These are phyloP conservation scores for Drosophila equinoxialis DNA, from an alignment of 1,140 invertebrate genomes.

Conservation along the genomic window DNA sequence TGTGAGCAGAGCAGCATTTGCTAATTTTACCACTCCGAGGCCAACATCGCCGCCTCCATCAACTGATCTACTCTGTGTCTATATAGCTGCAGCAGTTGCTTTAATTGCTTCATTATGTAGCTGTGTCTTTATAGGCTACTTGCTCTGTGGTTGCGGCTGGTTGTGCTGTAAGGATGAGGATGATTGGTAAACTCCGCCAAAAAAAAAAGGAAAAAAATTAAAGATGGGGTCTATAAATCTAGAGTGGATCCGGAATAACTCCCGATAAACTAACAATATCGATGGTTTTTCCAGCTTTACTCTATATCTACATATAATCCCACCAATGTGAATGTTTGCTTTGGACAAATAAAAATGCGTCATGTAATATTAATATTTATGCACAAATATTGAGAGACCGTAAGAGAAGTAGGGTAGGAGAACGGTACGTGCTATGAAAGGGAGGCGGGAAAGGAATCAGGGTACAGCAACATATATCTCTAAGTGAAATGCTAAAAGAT, in stretches of 20 bases:
- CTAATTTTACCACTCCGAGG: no score
- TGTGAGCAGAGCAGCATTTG: no score
- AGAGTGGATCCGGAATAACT: not conserved
- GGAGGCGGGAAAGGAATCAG: not conserved
- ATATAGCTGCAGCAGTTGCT: not conserved
- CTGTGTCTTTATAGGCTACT: not conserved
- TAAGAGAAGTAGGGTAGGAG: not conserved
- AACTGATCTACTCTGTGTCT: not conserved
- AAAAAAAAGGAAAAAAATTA: not conserved
- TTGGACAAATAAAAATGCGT: constrained; percentile 68
- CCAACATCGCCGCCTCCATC: no score
- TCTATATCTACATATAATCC: constrained; percentile 3
- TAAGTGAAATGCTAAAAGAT: constrained; percentile 78
- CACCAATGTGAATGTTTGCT: constrained; percentile 14
- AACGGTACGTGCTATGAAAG: not conserved
- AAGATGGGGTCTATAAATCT: not conserved
- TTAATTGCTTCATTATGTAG: not conserved
- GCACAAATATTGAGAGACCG: constrained; percentile 66
- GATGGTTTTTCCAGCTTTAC: not conserved
- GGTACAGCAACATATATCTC: not conserved
- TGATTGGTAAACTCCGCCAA: not conserved
- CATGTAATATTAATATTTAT: constrained; percentile 80
- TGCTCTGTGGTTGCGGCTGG: constrained; percentile 15
- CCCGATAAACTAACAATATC: not conserved
- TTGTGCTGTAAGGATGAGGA: constrained; percentile 22